Conservation (phyloP, 2,113 vertebrate genomes). For the Loxodonta africana region DNA sequence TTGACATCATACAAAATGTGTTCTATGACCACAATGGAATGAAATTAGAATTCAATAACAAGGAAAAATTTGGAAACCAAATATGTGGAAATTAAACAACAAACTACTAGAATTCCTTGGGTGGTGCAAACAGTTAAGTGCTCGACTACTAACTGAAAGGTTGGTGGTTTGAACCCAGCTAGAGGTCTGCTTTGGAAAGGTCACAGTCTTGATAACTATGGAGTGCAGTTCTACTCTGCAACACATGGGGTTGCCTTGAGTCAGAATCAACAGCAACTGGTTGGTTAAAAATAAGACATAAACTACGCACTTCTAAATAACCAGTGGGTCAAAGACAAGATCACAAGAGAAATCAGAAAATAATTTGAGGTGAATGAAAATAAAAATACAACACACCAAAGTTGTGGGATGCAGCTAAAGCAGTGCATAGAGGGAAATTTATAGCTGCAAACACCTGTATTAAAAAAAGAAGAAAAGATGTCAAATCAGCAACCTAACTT, state of each 20-base stretch:
- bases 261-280: neutral
- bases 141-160: neutral
- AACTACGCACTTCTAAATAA: neutral
- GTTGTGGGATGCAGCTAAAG: neutral
- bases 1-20: neutral
- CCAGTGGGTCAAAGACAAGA: neutral
- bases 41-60: conserved; percentile 16
- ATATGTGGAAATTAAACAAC: neutral
- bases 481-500: neutral
- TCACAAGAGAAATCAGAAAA: neutral
- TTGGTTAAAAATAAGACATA: neutral
- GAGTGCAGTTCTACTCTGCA: neutral
- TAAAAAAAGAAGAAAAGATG: neutral
- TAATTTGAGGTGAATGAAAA: conserved; percentile 4
- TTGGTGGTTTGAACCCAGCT: neutral
- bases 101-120: neutral
- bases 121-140: neutral
- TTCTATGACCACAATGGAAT: conserved; percentile 1
- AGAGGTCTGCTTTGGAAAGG: neutral
- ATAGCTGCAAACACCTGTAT: neutral
- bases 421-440: neutral
- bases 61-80: neutral
- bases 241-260: neutral
- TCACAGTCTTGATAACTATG: too few relatives aligned
- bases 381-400: neutral